Percentiles rank a stretch among this genome's conserved stretches.
Conservation (phyloP, 2,888 invertebrate species). For the Linyphia triangularis region DNA sequence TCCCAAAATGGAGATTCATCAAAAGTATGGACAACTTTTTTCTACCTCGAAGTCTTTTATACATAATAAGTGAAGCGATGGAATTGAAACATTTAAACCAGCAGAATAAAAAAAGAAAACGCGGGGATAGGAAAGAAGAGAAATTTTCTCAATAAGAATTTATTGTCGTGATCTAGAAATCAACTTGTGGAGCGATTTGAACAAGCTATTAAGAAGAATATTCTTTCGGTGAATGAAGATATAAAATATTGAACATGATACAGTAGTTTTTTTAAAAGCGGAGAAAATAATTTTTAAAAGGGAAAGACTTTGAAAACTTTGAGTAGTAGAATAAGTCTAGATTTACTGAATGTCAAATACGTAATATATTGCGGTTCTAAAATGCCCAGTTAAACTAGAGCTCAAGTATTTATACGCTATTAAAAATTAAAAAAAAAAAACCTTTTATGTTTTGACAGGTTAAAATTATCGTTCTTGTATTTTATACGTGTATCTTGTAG, state of each 20-base stretch:
- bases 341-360: background rate
- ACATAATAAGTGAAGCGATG: slow-evolving; percentile 57
- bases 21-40: slow-evolving; percentile 50
- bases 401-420: background rate
- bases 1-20: slow-evolving; percentile 41
- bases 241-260: background rate
- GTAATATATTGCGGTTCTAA: background rate
- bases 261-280: background rate
- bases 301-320: background rate
- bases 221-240: slow-evolving; percentile 6
- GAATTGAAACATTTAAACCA: slow-evolving; percentile 64
- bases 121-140: slow-evolving; percentile 12
- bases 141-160: slow-evolving; percentile 13
- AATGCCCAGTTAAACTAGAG: background rate
- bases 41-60: slow-evolving; percentile 53
- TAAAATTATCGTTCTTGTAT: no score
- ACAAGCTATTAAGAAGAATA: slow-evolving; percentile 34
- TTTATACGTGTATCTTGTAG: no score
- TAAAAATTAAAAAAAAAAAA: no score
- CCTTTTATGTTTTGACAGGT: no score
- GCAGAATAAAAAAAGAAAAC: slow-evolving; percentile 23
- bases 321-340: background rate
- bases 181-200: slow-evolving; percentile 58
- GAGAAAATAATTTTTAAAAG: background rate
- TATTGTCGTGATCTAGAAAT: slow-evolving; percentile 21